Conservation (phyloP, 2,113 vertebrate genomes). For the Taurulus bubalis region DNA sequence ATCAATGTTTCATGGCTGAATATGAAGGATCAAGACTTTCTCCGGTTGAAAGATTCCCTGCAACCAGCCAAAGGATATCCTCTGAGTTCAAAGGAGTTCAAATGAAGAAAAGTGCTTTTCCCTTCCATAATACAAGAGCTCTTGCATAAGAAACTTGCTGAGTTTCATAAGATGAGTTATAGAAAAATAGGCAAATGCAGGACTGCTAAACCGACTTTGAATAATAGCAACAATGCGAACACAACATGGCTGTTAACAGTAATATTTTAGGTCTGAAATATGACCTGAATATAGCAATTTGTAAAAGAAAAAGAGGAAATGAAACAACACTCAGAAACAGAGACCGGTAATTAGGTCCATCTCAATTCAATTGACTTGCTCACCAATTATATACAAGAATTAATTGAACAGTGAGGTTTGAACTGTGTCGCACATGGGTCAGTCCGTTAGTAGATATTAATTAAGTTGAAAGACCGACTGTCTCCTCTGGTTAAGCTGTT, state of each 20-base stretch:
- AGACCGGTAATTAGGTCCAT: slow-evolving; percentile 68
- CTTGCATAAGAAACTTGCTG: slow-evolving; percentile 3
- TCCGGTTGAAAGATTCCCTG: slow-evolving; percentile 14
- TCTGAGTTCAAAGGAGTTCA: slow-evolving; percentile 1
- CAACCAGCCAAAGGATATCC: slow-evolving; percentile 13
- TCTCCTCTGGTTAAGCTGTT: slow-evolving; percentile 42
- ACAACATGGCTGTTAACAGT: neutral
- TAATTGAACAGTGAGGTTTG: slow-evolving; percentile 40
- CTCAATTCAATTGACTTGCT: slow-evolving; percentile 73
- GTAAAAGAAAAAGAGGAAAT: slow-evolving; percentile 19
- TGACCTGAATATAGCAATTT: slow-evolving; percentile 1
- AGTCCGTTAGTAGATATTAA: slow-evolving; percentile 37
- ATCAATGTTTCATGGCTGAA: slow-evolving; percentile 67
- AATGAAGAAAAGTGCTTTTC: neutral
- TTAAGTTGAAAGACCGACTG: slow-evolving; percentile 40
- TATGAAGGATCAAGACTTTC: slow-evolving; percentile 34
- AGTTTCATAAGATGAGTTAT: slow-evolving; percentile 11
- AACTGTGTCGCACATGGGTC: slow-evolving; percentile 39
- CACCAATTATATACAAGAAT: slow-evolving; percentile 59
- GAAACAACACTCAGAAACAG: slow-evolving; percentile 65
- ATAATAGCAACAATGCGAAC: neutral
- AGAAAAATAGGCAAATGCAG: neutral
- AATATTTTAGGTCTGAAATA: slow-evolving; percentile 4
- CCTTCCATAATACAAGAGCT: neutral
- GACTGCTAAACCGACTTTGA: neutral